Evolutionary conservation across 2,888 invertebrate species (phyloP).

Genomic region (Macroteleia sp.): DNA sequence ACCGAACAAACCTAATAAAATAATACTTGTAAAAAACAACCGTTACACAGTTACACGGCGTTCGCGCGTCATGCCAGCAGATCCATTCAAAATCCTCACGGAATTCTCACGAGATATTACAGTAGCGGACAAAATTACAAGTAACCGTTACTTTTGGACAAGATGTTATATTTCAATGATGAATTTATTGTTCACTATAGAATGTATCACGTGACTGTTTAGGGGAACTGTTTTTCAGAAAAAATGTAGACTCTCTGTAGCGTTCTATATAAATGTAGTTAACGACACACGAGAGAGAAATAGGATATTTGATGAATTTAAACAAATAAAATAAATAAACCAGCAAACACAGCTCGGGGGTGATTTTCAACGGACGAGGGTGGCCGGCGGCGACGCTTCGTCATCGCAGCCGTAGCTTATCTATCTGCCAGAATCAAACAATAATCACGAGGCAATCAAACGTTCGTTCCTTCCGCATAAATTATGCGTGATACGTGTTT

Average conservation of each 20-base stretch:
- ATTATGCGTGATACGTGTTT: slow-evolving; percentile 6
- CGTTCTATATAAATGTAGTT: slow-evolving; percentile 60
- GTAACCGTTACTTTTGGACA: slow-evolving; percentile 44
- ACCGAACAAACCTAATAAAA: too few species aligned
- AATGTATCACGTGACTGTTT: slow-evolving; percentile 76
- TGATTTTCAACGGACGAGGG: slow-evolving; percentile 10
- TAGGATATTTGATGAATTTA: slow-evolving; percentile 49
- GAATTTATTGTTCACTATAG: slow-evolving; percentile 71
- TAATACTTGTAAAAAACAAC: too few species aligned
- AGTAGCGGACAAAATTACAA: slow-evolving; percentile 36
- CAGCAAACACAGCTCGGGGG: slow-evolving; percentile 7
- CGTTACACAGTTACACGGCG: too few species aligned
- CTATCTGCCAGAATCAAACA: slow-evolving; percentile 43
- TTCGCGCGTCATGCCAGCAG: too few species aligned
- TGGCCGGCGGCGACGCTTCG: background rate
- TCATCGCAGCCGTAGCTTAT: background rate
- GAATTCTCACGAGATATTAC: slow-evolving; percentile 36
- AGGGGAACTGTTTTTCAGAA: slow-evolving; percentile 65
- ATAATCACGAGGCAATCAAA: slow-evolving; percentile 50
- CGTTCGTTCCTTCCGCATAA: slow-evolving; percentile 49
- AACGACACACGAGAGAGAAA: slow-evolving; percentile 54
- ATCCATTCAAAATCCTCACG: too few species aligned
- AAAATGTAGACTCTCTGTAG: slow-evolving; percentile 67
- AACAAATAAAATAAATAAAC: slow-evolving; percentile 4
- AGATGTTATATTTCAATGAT: slow-evolving; percentile 60